These are phyloP conservation scores for Nemoura dubitans DNA, from an alignment of 2,888 invertebrate species.

Conservation along the genomic window DNA sequence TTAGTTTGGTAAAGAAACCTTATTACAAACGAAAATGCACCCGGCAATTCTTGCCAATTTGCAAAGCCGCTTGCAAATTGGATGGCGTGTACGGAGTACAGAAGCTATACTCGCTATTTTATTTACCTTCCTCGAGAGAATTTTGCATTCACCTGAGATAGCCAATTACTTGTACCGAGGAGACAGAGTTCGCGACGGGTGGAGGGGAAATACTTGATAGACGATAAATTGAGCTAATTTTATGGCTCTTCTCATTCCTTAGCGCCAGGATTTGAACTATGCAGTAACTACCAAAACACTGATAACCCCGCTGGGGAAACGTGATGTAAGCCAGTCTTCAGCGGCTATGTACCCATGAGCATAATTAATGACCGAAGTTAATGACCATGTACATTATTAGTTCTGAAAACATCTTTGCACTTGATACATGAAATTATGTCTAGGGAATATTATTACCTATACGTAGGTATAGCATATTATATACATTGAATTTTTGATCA, in stretches of 20 bases:
- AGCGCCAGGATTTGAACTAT: background rate
- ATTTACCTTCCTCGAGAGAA: background rate
- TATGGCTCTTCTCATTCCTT: background rate
- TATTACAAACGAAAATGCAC: background rate
- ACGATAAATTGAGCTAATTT: background rate
- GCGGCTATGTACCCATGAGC: background rate
- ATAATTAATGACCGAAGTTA: background rate
- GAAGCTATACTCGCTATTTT: background rate
- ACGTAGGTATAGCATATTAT: too few relatives aligned
- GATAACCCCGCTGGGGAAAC: background rate
- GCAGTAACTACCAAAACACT: background rate
- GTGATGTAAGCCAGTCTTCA: background rate
- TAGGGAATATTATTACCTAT: background rate
- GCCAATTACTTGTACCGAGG: background rate
- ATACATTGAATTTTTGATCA: too few relatives aligned
- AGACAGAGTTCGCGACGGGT: too few relatives aligned
- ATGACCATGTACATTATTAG: background rate
- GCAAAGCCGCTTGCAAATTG: background rate
- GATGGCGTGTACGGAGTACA: background rate
- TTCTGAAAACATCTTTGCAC: background rate
- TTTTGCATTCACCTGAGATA: background rate
- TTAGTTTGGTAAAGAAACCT: background rate
- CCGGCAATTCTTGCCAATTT: background rate
- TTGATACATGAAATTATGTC: background rate
- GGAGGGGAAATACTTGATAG: background rate